Conservation (phyloP, 2,888 invertebrate genomes). For the Bimastos eiseni region DNA sequence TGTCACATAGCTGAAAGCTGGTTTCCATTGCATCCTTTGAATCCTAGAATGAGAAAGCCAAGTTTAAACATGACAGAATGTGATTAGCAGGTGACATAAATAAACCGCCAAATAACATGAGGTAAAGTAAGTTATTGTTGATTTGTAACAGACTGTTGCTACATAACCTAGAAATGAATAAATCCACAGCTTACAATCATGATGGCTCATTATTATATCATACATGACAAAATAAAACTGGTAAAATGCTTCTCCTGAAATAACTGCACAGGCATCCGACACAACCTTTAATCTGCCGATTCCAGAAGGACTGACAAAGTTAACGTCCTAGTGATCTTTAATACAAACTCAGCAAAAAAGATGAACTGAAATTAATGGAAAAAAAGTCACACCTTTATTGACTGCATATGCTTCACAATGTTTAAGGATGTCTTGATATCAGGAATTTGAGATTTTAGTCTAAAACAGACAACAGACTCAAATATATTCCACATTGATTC, state of each 20-base stretch:
- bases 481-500: not conserved
- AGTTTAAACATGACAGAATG: not conserved
- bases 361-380: not conserved
- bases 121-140: not conserved
- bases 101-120: not conserved
- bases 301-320: too few species aligned
- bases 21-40: conserved; percentile 74
- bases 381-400: conserved; percentile 68
- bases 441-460: conserved; percentile 86
- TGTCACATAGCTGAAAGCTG: conserved; percentile 88
- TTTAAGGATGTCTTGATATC: conserved; percentile 87
- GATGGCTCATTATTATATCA: not conserved
- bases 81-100: not conserved
- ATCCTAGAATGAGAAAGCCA: conserved; percentile 62
- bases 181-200: not conserved
- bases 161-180: not conserved
- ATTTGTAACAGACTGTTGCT: not conserved
- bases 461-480: conserved; percentile 50
- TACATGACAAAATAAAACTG: too few species aligned
- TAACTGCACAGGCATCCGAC: too few species aligned
- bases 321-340: too few species aligned
- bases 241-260: too few species aligned
- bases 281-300: too few species aligned
- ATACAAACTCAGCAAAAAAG: not conserved
- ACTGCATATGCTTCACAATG: conserved; percentile 85